Conservation (phyloP, 2,113 vertebrate species). For the Pseudolaguvia tuberculata region DNA sequence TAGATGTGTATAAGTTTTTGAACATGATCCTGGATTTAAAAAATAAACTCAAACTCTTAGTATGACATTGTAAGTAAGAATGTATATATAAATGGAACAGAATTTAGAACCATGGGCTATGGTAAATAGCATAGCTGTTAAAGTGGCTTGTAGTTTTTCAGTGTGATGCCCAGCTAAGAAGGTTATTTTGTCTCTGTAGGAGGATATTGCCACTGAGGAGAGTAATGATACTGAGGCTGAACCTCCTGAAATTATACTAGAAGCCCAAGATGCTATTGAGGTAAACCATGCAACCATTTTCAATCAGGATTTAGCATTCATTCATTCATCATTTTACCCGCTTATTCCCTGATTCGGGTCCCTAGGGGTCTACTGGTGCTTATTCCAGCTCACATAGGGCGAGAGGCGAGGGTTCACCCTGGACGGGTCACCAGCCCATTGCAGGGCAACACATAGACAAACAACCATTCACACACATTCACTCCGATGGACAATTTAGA, state of each 20-base stretch:
- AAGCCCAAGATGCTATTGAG: slow-evolving; percentile 78
- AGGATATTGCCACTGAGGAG: slow-evolving; percentile 75
- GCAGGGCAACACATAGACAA: too few species aligned
- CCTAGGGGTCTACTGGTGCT: too few species aligned
- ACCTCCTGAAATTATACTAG: slow-evolving; percentile 67
- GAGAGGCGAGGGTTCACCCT: too few species aligned
- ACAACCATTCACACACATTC: too few species aligned
- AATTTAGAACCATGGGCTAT: neutral
- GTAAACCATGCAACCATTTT: slow-evolving; percentile 51
- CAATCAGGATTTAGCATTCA: neutral
- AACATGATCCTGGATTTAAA: too few species aligned
- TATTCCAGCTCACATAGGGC: too few species aligned
- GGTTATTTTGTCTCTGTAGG: slow-evolving; percentile 57
- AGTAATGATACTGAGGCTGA: slow-evolving; percentile 75
- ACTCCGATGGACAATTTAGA: too few species aligned
- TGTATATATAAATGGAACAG: neutral
- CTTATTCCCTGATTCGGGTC: too few species aligned
- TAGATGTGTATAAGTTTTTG: neutral
- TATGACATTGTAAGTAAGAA: neutral
- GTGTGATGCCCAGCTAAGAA: neutral
- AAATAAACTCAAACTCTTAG: too few species aligned
- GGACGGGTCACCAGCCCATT: too few species aligned
- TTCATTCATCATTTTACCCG: too few species aligned
- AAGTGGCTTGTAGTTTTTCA: neutral
- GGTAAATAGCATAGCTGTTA: neutral